Base-by-base conservation (phyloP, 2,113 vertebrate genomes). In the Cichladusa arquata region DNA sequence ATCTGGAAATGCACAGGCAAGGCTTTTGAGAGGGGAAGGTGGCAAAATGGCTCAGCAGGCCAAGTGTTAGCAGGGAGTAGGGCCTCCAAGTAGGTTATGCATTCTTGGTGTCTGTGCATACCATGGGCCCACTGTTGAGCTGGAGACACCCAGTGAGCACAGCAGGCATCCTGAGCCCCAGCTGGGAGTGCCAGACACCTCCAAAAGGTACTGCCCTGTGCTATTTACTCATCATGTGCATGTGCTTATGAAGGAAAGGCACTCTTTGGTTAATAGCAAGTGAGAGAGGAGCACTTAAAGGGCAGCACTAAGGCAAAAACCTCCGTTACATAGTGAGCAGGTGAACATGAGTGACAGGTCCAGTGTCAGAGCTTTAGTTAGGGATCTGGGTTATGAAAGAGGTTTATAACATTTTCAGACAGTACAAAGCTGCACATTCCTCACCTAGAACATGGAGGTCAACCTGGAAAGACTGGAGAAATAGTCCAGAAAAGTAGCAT, bases 71-170 rank as follows among this genome's bases (percentile, higher is more conserved):
- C 3, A 3, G 20, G 26, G 9, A 28, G 14, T 8, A 5, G 24
- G n/a, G 40, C 40, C 50, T 57, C 29, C 13, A 18, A 24, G 28
- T 26, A 64, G 40, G 13, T n/a, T 18, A 24, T 23, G 40, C 1
- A 0, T 51, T 81, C 31, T 26, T 65, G 53, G 31, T 34, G 19
- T 58, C 6, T 7, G 20, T 54, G 18, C 9, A 1, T 54, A 3
- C 1, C 8, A 14, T 5, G 29, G 77, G 50, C 36, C 4, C 0
- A 0, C 42, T 66, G 44, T 48, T 34, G 65, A 71, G n/a, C n/a
- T 31, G 24, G 45, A 48, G 56, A 60, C 51, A 51, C 73, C 40
- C n/a, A 38, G 2, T 0, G 1, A 38, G 28, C 38, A 61, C n/a
- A 51, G 54, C n/a, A 34, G 45, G 34, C 1, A 8, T 40, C 69